Conservation (phyloP, 2,888 invertebrate genomes). For the Cheiracanthium punctorium region DNA sequence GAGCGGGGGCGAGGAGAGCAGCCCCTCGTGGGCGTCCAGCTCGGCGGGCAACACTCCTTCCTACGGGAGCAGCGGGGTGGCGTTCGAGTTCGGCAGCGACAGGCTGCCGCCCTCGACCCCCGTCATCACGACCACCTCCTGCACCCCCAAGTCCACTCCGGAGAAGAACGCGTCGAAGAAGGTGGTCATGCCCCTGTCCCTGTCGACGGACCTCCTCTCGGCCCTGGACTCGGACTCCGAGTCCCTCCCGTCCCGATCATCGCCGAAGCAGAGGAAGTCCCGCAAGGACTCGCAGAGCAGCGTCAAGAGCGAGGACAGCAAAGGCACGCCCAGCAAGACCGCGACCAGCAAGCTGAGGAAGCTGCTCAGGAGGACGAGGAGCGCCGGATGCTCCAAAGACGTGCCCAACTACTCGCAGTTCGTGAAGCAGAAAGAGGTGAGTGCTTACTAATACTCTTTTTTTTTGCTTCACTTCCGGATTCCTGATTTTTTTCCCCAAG, state of each 20-base stretch:
- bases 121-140: slow-evolving; percentile 42
- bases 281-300: slow-evolving; percentile 64
- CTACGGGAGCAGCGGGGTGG: slow-evolving; percentile 67
- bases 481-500: too few species aligned
- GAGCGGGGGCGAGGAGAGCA: slow-evolving; percentile 65
- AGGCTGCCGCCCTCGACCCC: not conserved
- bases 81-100: slow-evolving; percentile 69
- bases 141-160: slow-evolving; percentile 47
- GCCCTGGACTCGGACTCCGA: slow-evolving; percentile 36
- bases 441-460: not conserved
- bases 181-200: not conserved
- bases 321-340: slow-evolving; percentile 31
- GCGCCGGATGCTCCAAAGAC: slow-evolving; percentile 76
- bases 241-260: not conserved
- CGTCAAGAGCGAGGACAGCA: slow-evolving; percentile 7
- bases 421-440: slow-evolving; percentile 72
- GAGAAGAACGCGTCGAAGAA: slow-evolving; percentile 14
- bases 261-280: slow-evolving; percentile 23
- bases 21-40: slow-evolving; percentile 72
- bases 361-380: slow-evolving; percentile 71
- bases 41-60: slow-evolving; percentile 72
- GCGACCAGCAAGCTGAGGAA: slow-evolving; percentile 67
- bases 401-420: slow-evolving; percentile 76
- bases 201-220: slow-evolving; percentile 35
- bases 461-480: not conserved